Evolutionary conservation across 1,140 invertebrate species (phyloP).

Genomic region (Diprion similis): DNA sequence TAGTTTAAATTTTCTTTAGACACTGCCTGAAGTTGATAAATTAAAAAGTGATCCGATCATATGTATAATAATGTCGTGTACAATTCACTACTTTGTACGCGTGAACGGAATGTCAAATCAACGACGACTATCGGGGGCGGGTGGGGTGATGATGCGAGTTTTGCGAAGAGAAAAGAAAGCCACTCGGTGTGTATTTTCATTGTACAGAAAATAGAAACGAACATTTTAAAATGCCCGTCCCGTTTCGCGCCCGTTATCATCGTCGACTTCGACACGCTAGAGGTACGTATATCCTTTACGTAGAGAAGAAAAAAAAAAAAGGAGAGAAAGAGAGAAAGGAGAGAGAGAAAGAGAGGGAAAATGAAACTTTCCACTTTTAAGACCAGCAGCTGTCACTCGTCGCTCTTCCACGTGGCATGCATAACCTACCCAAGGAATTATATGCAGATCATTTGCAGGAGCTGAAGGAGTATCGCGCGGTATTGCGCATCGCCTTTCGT

Average conservation of each 20-base stretch:
- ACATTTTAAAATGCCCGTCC: not conserved
- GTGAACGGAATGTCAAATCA: too few relatives aligned
- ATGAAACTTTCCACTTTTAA: constrained; percentile 2
- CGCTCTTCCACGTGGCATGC: constrained; percentile 26
- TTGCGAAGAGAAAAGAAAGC: not conserved
- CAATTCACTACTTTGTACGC: too few relatives aligned
- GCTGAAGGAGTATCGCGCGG: not conserved
- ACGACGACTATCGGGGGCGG: too few relatives aligned
- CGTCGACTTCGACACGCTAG: too few relatives aligned
- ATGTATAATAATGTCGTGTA: too few relatives aligned
- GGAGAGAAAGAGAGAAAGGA: not conserved
- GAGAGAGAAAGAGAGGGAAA: constrained; percentile 16
- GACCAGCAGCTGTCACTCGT: constrained; percentile 19
- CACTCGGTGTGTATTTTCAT: not conserved
- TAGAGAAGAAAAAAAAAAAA: constrained; percentile 13
- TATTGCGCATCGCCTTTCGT: not conserved
- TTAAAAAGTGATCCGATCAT: too few relatives aligned
- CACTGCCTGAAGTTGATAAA: too few relatives aligned
- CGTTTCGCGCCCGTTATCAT: not conserved
- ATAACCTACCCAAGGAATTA: not conserved
- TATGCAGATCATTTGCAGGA: not conserved
- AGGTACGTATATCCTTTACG: not conserved
- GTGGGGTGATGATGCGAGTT: too few relatives aligned
- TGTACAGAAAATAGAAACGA: not conserved
- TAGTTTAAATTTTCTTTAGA: too few relatives aligned